Base-by-base conservation (phyloP, 2,797 vertebrate genomes). In the Trachops cirrhosus region DNA sequence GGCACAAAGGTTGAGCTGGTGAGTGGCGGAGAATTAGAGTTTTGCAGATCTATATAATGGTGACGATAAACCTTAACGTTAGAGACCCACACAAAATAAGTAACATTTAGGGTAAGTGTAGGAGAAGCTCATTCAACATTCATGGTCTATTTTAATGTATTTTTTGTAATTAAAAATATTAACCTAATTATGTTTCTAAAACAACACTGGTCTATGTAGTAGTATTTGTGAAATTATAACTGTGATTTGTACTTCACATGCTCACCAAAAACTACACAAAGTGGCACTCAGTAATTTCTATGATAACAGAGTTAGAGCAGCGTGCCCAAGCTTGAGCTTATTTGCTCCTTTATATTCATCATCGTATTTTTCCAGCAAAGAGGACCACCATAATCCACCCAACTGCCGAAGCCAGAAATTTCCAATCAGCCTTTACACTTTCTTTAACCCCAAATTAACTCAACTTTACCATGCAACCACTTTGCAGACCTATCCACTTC, bases 141-240 rank as follows among this genome's bases (percentile, higher is more conserved):
- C 39, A 48, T 34, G 18, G 29, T 32, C 26, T 34, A 71, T 50
- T 86, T 80, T 80, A 64, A 86, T 39, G 12, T 74, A 57, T 39
- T 70, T 77, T 88, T 71, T 82, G 46, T 32, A 80, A 77, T 9
- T 80, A 22, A 83, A 95, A 93, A 32, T 77, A 94, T 82, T 67
- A 80, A 32, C 9, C 74, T 93, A 78, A 62, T 90, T 80, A 75
- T 32, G 21, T 91, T 86, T 94, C 48, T 82, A 82, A 95, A 87
- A 96, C 2, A 59, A 74, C 3, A 64, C 3, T 24, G 15, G 19
- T 83, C 14, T 74, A 62, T 6, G 12, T 46, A 80, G 48, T 14
- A 84, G 32, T 48, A 70, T 46, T 91, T n/a, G 67, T 32, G 77
- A 82, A 83, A 87, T 62, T 39, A 14, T 90, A 21, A 88, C 84